These are phyloP conservation scores for Rhincodon typus DNA, from an alignment of 2,797 vertebrate species.

Conservation along the genomic window DNA sequence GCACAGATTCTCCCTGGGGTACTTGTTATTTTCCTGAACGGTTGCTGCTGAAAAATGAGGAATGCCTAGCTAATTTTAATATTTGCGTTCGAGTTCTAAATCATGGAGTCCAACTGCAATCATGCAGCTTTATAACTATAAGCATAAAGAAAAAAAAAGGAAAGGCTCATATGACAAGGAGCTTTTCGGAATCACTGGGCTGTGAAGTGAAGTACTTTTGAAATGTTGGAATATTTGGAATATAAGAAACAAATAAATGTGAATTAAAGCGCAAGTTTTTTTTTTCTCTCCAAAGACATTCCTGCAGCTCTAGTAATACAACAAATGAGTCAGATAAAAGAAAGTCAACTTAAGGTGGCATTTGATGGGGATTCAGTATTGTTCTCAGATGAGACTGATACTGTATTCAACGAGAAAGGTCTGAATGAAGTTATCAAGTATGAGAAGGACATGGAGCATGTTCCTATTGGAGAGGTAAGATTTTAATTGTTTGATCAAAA, in stretches of 20 bases:
- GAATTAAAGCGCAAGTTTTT: not conserved
- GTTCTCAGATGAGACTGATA: slow-evolving; percentile 50
- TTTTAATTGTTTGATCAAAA: not conserved
- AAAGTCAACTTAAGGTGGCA: slow-evolving; percentile 48
- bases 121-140: not conserved
- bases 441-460: slow-evolving; percentile 41
- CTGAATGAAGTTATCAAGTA: slow-evolving; percentile 49
- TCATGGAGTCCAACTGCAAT: not conserved
- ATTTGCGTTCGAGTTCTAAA: not conserved
- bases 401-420: slow-evolving; percentile 50
- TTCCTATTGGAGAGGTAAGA: slow-evolving; percentile 54
- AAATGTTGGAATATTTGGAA: not conserved
- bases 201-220: not conserved
- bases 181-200: not conserved
- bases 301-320: slow-evolving; percentile 54
- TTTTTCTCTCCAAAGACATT: slow-evolving; percentile 47
- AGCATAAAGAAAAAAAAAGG: not conserved
- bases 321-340: slow-evolving; percentile 48
- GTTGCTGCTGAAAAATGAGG: not conserved
- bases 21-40: not conserved
- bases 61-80: not conserved
- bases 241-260: not conserved
- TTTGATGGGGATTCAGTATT: slow-evolving; percentile 56
- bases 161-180: not conserved
- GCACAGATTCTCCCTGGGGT: not conserved